Evolutionary conservation across 2,888 invertebrate species (phyloP).

Genomic region (Carpatolechia fugitivella): DNA sequence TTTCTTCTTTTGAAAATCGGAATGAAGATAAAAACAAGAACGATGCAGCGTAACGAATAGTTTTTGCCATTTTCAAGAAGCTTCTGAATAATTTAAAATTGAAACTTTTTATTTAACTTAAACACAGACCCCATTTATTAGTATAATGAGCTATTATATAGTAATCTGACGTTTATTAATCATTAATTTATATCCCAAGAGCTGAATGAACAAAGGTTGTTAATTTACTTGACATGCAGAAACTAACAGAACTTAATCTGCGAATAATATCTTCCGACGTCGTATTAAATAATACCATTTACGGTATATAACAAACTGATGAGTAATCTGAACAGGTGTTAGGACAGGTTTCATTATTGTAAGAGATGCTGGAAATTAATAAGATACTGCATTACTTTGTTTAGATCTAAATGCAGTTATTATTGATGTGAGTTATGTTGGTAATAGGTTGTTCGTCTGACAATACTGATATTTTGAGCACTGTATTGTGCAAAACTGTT

Average conservation of each 20-base stretch:
- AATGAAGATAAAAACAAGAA: too few species aligned
- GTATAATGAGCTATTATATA: too few species aligned
- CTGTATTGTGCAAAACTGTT: too few species aligned
- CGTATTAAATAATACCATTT: constrained; percentile 14
- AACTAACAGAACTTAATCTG: not conserved
- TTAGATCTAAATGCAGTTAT: not conserved
- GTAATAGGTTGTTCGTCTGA: too few species aligned
- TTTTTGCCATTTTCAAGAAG: too few species aligned
- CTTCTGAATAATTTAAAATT: too few species aligned
- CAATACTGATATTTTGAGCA: too few species aligned
- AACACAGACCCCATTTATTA: too few species aligned
- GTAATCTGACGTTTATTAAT: too few species aligned
- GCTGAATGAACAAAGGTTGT: not conserved
- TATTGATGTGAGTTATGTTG: not conserved
- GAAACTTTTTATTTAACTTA: too few species aligned
- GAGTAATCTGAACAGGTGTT: constrained; percentile 46
- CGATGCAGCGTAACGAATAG: too few species aligned
- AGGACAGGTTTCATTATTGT: constrained; percentile 22
- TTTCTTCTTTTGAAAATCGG: too few species aligned
- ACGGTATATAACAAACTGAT: constrained; percentile 24
- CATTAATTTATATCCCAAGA: not conserved
- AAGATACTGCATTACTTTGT: not conserved
- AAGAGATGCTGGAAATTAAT: not conserved
- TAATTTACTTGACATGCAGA: not conserved
- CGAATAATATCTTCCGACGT: constrained; percentile 4